phyloP scores from a whole-genome alignment of 2,888 invertebrate genomes.

The Agrilus mali region DNA sequence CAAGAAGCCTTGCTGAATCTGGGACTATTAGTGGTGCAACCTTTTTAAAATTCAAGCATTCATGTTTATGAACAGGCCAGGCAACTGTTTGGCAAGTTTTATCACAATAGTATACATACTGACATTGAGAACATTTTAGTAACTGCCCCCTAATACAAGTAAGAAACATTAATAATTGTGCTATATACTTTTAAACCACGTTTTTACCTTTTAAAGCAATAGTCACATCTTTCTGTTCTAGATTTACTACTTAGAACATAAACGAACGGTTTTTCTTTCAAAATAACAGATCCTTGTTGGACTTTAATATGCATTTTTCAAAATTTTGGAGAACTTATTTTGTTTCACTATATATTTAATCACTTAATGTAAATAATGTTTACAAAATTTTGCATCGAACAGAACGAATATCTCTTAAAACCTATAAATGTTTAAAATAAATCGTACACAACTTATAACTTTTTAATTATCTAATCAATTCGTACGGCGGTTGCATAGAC shows the following conservation, averaged over 20 bases:
- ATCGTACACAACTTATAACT: too few species aligned
- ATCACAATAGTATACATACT: constrained; percentile 73
- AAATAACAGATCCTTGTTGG: constrained; percentile 52
- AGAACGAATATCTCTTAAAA: too few species aligned
- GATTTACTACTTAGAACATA: constrained; percentile 59
- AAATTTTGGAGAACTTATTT: too few species aligned
- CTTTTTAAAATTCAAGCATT: constrained; percentile 65
- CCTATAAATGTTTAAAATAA: too few species aligned
- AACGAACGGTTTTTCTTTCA: constrained; percentile 64
- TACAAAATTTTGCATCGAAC: too few species aligned
- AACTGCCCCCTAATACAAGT: constrained; percentile 45
- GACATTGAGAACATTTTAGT: constrained; percentile 72
- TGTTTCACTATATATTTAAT: too few species aligned
- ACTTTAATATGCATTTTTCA: constrained; percentile 20
- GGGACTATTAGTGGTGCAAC: constrained; percentile 62
- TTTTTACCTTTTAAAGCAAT: constrained; percentile 60
- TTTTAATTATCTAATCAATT: too few species aligned
- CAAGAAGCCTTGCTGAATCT: constrained; percentile 70
- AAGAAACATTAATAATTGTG: constrained; percentile 24
- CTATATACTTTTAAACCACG: not conserved
- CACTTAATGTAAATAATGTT: too few species aligned
- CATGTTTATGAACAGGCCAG: constrained; percentile 73
- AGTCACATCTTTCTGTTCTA: constrained; percentile 59
- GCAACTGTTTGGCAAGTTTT: constrained; percentile 66
- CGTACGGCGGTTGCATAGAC: too few species aligned